Base-by-base conservation (phyloP, 1,140 invertebrate genomes). In the Drosophila tani region DNA sequence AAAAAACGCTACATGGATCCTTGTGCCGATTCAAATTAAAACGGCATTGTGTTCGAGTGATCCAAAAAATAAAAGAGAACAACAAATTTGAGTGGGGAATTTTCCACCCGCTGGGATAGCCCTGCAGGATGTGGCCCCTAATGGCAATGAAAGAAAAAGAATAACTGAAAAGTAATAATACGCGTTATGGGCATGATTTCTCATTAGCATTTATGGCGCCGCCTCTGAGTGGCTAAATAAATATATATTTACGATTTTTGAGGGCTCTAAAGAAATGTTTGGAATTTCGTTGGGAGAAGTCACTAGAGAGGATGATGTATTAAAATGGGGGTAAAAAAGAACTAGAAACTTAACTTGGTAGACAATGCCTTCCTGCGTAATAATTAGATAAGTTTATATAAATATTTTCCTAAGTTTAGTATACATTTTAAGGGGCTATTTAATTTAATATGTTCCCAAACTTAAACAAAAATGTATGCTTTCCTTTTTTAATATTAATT, bases 1-100 rank as follows among this genome's bases (percentile, higher is more conserved):
- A 88, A 88, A 88, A 88, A 85, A 81, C 63, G 43, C 85, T 55
- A 80, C 85, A 90, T 88, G 85, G 35, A 87, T 91, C 86, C 81
- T 85, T 75, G 24, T 41, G 60, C 50, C 27, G 43, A 69, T 47
- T 53, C 43, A 68, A 69, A 87, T 83, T 68, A 74, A 81, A 83
- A 78, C 58, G 41, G 71, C 63, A 66, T 86, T 84, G 78, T 84
- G 66, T 85, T 78, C 41, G 55, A 32, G 38, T 58, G 45, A 50
- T 69, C 57, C 38, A 17, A 43, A 60, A 59, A 35, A 41, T 51
- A 24, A 27, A 73, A 55, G 14, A 38, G 14, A 11, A 40, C 8
- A 32, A 74, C 40, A 43, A 32, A 38, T 51, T 41, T 51, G 5
- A 21, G 43, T 46, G 74, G 32, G 21, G 53, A 51, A 51, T 74